These are phyloP conservation scores for Alloscopus bannaensis DNA, from an alignment of 2,888 invertebrate genomes.

Conservation along the genomic window DNA sequence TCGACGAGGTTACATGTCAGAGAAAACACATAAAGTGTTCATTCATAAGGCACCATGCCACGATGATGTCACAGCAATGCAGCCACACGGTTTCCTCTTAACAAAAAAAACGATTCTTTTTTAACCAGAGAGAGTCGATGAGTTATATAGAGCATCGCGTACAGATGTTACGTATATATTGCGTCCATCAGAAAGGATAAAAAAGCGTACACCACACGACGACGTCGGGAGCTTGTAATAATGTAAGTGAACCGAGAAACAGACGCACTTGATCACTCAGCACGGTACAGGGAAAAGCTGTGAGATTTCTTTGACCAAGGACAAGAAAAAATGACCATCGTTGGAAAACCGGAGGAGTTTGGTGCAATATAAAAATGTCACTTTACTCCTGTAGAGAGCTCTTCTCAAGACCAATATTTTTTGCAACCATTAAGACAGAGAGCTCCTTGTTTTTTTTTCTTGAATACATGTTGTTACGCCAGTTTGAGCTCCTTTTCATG, in stretches of 20 bases:
- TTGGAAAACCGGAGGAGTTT: not conserved
- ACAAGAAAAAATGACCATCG: constrained; percentile 6
- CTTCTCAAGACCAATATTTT: too few species aligned
- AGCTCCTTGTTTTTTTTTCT: not conserved
- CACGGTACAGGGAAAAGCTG: not conserved
- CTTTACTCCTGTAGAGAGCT: too few species aligned
- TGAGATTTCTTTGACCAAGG: constrained; percentile 1
- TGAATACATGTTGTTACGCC: too few species aligned
- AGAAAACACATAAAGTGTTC: constrained; percentile 13
- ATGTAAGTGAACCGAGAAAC: not conserved
- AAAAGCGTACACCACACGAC: not conserved
- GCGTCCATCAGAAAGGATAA: too few species aligned
- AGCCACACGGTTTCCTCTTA: not conserved
- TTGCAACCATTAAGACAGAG: too few species aligned
- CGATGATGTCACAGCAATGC: not conserved
- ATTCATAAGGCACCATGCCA: not conserved
- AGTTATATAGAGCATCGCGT: constrained; percentile 15
- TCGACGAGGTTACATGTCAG: constrained; percentile 12
- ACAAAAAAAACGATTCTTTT: not conserved
- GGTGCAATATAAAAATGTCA: not conserved
- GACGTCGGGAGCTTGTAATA: not conserved
- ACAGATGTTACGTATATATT: not conserved
- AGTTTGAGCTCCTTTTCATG: constrained; percentile 1
- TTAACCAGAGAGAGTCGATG: not conserved
- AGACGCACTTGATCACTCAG: constrained; percentile 15